These are phyloP conservation scores for Pygocentrus nattereri DNA, from an alignment of 2,797 vertebrate species.

Conservation along the genomic window DNA sequence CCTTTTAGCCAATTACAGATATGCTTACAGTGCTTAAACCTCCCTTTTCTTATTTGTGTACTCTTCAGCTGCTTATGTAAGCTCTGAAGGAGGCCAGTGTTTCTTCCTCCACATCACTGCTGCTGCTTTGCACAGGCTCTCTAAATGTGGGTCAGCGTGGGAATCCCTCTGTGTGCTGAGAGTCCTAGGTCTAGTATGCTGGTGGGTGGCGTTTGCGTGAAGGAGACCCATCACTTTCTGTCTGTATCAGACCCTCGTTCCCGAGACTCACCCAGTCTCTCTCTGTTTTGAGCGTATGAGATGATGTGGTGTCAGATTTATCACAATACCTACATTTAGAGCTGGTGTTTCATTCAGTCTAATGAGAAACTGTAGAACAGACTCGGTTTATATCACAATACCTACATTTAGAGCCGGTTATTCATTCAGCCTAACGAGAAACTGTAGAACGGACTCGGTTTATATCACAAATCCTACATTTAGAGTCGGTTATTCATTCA, in stretches of 20 bases:
- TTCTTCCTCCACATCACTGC: neutral
- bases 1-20: neutral
- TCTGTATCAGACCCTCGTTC: neutral
- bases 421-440: too few relatives aligned
- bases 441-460: too few relatives aligned
- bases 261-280: neutral
- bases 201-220: neutral
- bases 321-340: too few relatives aligned
- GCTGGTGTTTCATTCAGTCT: too few relatives aligned
- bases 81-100: constrained; percentile 2
- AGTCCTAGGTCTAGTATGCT: neutral
- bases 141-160: constrained; percentile 10
- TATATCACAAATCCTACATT: too few relatives aligned
- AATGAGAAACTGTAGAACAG: too few relatives aligned
- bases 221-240: neutral
- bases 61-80: neutral
- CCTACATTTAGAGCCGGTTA: too few relatives aligned
- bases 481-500: too few relatives aligned
- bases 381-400: too few relatives aligned
- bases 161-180: neutral
- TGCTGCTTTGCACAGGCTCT: neutral
- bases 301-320: neutral
- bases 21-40: neutral
- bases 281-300: neutral
- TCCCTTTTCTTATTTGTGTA: neutral